Evolutionary conservation across 2,888 invertebrate genomes (phyloP).

Genomic region (Hofmannophila pseudospretella): DNA sequence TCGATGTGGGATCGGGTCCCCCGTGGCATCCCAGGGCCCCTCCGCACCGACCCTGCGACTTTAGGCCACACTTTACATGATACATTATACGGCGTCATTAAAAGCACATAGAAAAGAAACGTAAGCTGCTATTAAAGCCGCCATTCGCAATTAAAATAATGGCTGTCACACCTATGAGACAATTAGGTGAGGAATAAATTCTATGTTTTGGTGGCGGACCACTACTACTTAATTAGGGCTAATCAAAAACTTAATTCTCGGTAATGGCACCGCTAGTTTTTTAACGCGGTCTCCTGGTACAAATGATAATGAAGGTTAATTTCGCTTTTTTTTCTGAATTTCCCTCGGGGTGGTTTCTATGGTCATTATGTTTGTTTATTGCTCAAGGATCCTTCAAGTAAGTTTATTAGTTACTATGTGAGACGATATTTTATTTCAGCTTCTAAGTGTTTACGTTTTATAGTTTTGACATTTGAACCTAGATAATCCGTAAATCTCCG

Average conservation of each 20-base stretch:
- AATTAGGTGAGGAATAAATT: conserved; percentile 69
- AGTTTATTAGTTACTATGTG: not conserved
- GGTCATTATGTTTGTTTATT: conserved; percentile 22
- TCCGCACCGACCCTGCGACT: too few relatives aligned
- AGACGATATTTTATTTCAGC: too few relatives aligned
- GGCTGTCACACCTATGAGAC: conserved; percentile 74
- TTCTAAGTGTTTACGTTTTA: not conserved
- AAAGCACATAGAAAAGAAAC: conserved; percentile 55
- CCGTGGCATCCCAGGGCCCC: too few relatives aligned
- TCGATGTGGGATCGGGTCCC: too few relatives aligned
- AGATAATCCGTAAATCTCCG: too few relatives aligned
- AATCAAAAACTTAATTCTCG: conserved; percentile 50
- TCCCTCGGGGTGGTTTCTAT: conserved; percentile 21
- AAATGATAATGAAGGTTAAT: conserved; percentile 32
- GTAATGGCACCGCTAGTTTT: conserved; percentile 35
- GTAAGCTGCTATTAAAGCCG: conserved; percentile 58
- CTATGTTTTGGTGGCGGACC: conserved; percentile 49
- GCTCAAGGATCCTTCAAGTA: conserved; percentile 14
- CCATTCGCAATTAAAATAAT: conserved; percentile 74
- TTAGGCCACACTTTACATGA: conserved; percentile 7
- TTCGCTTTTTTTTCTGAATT: conserved; percentile 22
- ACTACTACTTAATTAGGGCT: conserved; percentile 41
- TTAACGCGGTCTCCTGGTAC: conserved; percentile 29
- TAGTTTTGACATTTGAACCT: too few relatives aligned
- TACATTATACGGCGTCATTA: conserved; percentile 25